Evolutionary conservation across 2,888 invertebrate species (phyloP), one percentile per base, ranked within the genome.

Genomic region (Parthenolecanium corni): DNA sequence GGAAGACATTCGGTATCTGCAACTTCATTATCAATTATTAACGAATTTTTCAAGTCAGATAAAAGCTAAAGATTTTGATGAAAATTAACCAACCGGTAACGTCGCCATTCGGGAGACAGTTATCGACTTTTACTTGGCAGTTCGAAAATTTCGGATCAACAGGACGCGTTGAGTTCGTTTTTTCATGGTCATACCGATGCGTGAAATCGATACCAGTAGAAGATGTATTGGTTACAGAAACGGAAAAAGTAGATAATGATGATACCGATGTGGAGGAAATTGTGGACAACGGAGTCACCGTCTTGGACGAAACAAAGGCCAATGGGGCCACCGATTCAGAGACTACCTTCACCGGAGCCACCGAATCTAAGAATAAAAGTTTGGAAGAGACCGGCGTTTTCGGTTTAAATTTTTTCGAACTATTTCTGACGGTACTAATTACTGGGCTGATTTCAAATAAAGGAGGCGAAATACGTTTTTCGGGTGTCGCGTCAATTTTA

Each of bases 371-470:
- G n/a, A 40, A 21, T 5, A 38, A n/a, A 24, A 25, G 25, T 46
- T 47, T 44, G 31, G 31, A 4, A 9, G 31, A 4, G 31, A 31
- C 31, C 31, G 31, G 31, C 31, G 31, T 31, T 9, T 31, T 31
- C 5, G 9, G 31, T 31, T 31, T 31, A 9, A 31, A 51, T 47
- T 58, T 58, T 16, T 49, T 58, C 1, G 58, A 36, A 49, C 47
- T 49, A n/a, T 38, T 31, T 21, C 23, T 58, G n/a, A 36, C 31
- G 18, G 14, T 21, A n/a, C 47, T 36, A 11, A 47, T 36, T 20
- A 47, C 18, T 16, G 58, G 58, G 36, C 58, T 58, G 11, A 11
- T 47, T 16, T 47, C 58, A 36, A 58, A 58, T 16, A 58, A 20
- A 21, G 25, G 47, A 16, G 58, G 58, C 20, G 58, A 58, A 11